Evolutionary conservation across 2,797 vertebrate species (phyloP), one percentile per base, ranked within the genome.

Genomic region (Graptemys geographica): DNA sequence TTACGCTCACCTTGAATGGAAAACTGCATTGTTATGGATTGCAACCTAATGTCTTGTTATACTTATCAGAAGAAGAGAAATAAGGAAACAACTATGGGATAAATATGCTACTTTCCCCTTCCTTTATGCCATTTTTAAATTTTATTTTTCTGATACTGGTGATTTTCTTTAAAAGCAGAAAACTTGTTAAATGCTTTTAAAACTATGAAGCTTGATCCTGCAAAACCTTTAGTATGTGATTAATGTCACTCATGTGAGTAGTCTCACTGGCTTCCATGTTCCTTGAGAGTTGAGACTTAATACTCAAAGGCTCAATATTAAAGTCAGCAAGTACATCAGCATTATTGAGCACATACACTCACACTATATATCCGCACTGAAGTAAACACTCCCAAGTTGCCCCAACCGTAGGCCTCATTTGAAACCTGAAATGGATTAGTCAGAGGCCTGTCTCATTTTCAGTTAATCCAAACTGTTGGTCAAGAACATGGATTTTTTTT

Each of bases 1-100:
- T 94, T 96, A 51, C n/a, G 95, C 93, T 94, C 90, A 95, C 93
- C 96, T 97, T 95, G 94, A 93, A 92, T 80, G n/a, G 59, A 86
- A 93, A 95, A 89, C 37, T 55, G 10, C 83, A 41, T 62, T 90
- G 57, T 90, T 94, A 86, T 79, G 28, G 84, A 90, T 86, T 92
- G 57, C 59, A 95, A 82, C 72, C 86, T 69, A 92, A 95, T 81
- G 47, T 57, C 47, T 96, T 94, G 25, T 31, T 87, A 21, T 41
- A 19, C 19, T 53, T 28, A 51, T 76, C 52, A 90, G 59, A 87
- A 87, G 84, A 86, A 74, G 12, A 81, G 41, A 72, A 88, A 92
- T 27, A 9, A 12, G 86, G 57, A 81, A 80, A 31, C 5, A 94
- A 51, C 1, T 0, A 0, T 18, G 52, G 44, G 93, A 47, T 28